phyloP scores from a whole-genome alignment of 2,113 vertebrate species.

The pig (Sus scrofa) region DNA sequence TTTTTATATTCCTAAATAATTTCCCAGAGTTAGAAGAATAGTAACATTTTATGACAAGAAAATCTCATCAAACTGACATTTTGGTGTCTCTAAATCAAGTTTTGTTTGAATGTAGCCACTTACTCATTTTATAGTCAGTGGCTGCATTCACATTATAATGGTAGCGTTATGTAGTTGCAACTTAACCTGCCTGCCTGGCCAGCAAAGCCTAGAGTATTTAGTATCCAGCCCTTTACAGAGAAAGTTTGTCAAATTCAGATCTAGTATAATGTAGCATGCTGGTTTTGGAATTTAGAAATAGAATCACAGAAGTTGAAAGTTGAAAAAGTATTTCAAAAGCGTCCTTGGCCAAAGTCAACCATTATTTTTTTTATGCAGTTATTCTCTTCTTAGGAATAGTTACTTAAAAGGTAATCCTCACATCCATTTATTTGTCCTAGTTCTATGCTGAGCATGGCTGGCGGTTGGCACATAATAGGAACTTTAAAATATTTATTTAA shows the following conservation, averaged over 20 bases:
- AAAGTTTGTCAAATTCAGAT: background rate
- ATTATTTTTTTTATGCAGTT: background rate
- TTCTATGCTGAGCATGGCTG: background rate
- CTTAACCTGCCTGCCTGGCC: background rate
- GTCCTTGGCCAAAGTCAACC: background rate
- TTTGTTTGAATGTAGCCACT: background rate
- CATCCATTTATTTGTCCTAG: background rate
- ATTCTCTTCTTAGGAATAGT: background rate
- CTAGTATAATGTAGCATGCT: background rate
- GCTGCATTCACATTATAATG: background rate
- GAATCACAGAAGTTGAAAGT: background rate
- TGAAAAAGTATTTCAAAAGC: background rate
- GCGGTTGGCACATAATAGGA: background rate
- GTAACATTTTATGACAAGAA: conserved; percentile 47
- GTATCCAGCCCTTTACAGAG: background rate
- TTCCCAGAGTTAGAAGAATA: conserved; percentile 1
- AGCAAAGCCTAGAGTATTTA: background rate
- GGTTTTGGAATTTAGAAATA: conserved; percentile 31
- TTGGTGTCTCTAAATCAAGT: conserved; percentile 23
- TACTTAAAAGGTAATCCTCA: background rate
- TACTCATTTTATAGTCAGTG: background rate
- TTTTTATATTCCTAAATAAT: conserved; percentile 18
- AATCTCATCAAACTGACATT: background rate
- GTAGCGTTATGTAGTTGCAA: background rate
- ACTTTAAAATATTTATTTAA: conserved; percentile 8